These are phyloP conservation scores for Apodemia duryi DNA, from an alignment of 2,888 invertebrate species.

Conservation along the genomic window DNA sequence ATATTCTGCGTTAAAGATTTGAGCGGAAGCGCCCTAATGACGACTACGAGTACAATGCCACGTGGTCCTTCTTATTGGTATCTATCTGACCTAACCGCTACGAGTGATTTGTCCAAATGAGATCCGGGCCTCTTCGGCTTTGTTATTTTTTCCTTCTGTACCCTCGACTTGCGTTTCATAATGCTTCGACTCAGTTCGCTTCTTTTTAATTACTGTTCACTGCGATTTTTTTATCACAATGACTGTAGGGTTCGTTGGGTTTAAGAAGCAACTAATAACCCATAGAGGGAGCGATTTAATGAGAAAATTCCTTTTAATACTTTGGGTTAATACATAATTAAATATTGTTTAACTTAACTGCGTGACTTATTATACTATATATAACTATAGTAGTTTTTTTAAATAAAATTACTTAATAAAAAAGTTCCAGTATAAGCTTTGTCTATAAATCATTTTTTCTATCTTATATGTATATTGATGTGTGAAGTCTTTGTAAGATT, in stretches of 20 bases:
- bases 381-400: too few relatives aligned
- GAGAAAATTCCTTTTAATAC: too few relatives aligned
- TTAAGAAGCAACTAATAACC: not conserved
- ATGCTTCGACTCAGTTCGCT: constrained; percentile 16
- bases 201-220: constrained; percentile 24
- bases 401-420: too few relatives aligned
- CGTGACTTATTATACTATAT: too few relatives aligned
- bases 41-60: constrained; percentile 72
- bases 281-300: not conserved
- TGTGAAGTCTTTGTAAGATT: too few relatives aligned
- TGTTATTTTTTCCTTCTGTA: constrained; percentile 55
- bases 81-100: constrained; percentile 77
- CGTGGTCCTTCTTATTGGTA: constrained; percentile 75
- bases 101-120: constrained; percentile 78
- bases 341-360: too few relatives aligned
- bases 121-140: constrained; percentile 70
- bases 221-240: constrained; percentile 9
- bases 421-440: too few relatives aligned
- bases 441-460: too few relatives aligned
- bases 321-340: too few relatives aligned
- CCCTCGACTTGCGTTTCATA: constrained; percentile 26
- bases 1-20: constrained; percentile 38
- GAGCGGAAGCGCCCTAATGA: constrained; percentile 74
- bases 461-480: too few relatives aligned
- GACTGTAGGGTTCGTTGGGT: constrained; percentile 3